A percentile compares a stretch with the other conserved stretches of the same genome.
Evolutionary conservation across 2,888 invertebrate species (phyloP).

Genomic region (Ornithoptera alexandrae): DNA sequence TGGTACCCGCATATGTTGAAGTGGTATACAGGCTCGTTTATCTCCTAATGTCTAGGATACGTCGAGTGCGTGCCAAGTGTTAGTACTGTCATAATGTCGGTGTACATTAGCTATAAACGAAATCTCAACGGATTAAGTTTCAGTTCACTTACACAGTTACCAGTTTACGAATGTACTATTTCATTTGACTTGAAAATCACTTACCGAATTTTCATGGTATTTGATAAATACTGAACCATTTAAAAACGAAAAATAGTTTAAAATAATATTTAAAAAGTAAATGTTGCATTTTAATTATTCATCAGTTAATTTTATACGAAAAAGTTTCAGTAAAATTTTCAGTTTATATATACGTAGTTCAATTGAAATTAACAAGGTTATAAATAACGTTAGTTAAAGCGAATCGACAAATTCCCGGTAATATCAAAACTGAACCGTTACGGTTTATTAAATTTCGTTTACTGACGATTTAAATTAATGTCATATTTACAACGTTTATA

Average conservation of each 20-base stretch:
- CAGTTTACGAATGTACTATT: too few relatives aligned
- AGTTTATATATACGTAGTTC: background rate
- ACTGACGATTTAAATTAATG: too few relatives aligned
- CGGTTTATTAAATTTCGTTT: too few relatives aligned
- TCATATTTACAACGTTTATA: too few relatives aligned
- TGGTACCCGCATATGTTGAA: slow-evolving; percentile 7
- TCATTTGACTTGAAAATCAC: too few relatives aligned
- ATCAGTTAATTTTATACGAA: too few relatives aligned
- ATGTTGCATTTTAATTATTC: too few relatives aligned
- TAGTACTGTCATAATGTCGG: slow-evolving; percentile 16
- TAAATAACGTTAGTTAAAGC: background rate
- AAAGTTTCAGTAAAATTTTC: background rate
- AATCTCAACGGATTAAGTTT: slow-evolving; percentile 6
- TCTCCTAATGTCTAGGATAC: slow-evolving; percentile 18
- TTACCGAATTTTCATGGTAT: too few relatives aligned
- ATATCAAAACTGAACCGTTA: background rate
- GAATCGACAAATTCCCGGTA: background rate
- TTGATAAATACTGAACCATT: too few relatives aligned
- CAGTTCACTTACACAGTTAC: too few relatives aligned
- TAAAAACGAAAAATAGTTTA: too few relatives aligned
- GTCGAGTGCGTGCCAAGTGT: slow-evolving; percentile 20
- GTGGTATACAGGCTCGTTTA: slow-evolving; percentile 8
- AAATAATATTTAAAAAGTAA: too few relatives aligned
- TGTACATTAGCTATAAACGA: slow-evolving; percentile 18
- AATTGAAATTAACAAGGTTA: background rate